A percentile compares a stretch with the other conserved stretches of the same genome.
phyloP scores from a whole-genome alignment of 2,113 vertebrate genomes.

The Ageneiosus marmoratus region DNA sequence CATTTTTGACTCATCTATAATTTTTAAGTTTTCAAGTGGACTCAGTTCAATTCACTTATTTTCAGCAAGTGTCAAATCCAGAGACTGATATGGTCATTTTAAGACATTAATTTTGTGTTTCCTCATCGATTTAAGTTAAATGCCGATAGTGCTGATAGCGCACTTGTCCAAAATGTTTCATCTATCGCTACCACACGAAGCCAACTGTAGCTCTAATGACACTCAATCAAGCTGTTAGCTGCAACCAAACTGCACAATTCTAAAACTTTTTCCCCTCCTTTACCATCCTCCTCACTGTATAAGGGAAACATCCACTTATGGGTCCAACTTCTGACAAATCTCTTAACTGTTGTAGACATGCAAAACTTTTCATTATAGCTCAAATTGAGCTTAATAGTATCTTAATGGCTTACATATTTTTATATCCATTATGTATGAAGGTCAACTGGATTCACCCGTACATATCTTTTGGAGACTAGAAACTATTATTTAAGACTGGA shows the following conservation, averaged over 20 bases:
- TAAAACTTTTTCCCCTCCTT: background rate
- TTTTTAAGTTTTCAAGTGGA: background rate
- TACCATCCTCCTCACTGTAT: background rate
- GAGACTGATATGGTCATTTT: background rate
- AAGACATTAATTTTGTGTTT: background rate
- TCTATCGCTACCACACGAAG: background rate
- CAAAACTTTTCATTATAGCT: background rate
- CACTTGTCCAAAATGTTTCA: background rate
- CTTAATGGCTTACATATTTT: background rate
- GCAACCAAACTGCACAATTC: background rate
- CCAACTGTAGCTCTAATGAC: background rate
- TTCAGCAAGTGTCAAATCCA: background rate
- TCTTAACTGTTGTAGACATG: background rate
- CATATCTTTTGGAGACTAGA: too few relatives aligned
- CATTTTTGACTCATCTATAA: background rate
- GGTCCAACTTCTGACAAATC: background rate
- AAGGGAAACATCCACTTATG: background rate
- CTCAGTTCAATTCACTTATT: background rate
- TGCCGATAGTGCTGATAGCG: background rate
- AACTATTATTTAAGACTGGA: background rate
- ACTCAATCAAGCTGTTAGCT: background rate
- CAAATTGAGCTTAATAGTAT: background rate
- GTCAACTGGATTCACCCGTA: background rate
- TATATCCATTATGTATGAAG: background rate
- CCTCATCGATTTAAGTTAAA: background rate